A percentile compares a stretch with the other conserved stretches of the same genome.
These are phyloP conservation scores for Pseudopodoces humilis DNA, from an alignment of 2,113 vertebrate genomes.

Conservation along the genomic window DNA sequence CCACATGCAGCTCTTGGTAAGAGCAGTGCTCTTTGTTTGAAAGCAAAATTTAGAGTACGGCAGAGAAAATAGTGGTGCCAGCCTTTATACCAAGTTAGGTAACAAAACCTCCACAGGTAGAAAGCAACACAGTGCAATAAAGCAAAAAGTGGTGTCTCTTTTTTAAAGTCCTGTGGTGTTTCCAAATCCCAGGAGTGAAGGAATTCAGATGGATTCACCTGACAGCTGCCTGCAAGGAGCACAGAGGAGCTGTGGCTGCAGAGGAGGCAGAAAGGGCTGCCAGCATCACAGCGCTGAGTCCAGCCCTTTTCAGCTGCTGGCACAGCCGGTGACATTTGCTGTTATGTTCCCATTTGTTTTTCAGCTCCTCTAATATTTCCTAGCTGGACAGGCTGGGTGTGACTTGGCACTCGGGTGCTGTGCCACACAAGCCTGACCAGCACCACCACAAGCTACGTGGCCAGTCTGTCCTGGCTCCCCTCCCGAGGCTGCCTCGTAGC, in stretches of 20 bases:
- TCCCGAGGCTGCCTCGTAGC: neutral
- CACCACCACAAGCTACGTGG: accelerated
- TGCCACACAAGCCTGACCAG: neutral
- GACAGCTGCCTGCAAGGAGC: neutral
- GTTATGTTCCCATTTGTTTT: neutral
- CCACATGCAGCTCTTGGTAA: neutral
- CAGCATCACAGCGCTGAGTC: neutral
- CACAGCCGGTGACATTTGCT: neutral
- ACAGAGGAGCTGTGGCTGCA: neutral
- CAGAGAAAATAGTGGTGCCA: neutral
- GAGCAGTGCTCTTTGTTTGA: neutral
- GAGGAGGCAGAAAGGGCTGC: neutral
- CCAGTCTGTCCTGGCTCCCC: neutral
- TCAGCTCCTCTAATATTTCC: neutral
- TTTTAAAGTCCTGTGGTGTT: neutral
- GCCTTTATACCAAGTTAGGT: neutral
- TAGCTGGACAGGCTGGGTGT: neutral
- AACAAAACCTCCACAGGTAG: neutral
- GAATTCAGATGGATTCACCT: neutral
- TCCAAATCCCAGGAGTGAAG: neutral
- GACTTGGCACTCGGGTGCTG: neutral
- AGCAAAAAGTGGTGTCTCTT: neutral
- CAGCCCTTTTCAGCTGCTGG: neutral
- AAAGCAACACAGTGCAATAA: neutral
- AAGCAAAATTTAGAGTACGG: neutral